Evolutionary conservation across 2,888 invertebrate genomes (phyloP).

Genomic region (Ennomos fuscantarius): DNA sequence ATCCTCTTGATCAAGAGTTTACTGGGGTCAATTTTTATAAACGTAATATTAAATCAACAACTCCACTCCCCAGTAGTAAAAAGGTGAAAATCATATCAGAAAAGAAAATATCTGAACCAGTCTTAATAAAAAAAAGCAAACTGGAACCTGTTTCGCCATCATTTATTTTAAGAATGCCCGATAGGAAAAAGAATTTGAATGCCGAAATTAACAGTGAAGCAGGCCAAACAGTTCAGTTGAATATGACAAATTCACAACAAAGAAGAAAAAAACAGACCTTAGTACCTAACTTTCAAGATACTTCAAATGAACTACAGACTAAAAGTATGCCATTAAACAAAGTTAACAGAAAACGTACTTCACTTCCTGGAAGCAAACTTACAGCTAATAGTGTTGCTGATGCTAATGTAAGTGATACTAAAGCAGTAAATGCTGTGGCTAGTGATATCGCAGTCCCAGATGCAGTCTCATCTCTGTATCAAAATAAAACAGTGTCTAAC

Average conservation of each 20-base stretch:
- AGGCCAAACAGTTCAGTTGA: no score
- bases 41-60: neutral
- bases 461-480: neutral
- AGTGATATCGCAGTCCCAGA: neutral
- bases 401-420: neutral
- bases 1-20: no score
- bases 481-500: neutral
- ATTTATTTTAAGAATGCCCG: no score
- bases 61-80: neutral
- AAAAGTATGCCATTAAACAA: neutral
- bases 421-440: neutral
- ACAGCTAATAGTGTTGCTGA: neutral
- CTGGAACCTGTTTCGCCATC: no score
- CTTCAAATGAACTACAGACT: conserved; percentile 2
- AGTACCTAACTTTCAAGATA: conserved; percentile 1
- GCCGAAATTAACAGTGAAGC: no score
- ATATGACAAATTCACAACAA: no score
- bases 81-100: neutral
- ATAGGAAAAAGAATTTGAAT: no score
- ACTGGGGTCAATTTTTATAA: no score
- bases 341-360: neutral
- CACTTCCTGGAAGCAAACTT: neutral
- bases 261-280: neutral
- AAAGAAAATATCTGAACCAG: neutral
- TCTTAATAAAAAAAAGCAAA: no score